A percentile compares a stretch with the other conserved stretches of the same genome.
These are phyloP conservation scores for Crambe crambe DNA, from an alignment of 37 sponge, comb jelly and placozoan species.

Conservation along the genomic window DNA sequence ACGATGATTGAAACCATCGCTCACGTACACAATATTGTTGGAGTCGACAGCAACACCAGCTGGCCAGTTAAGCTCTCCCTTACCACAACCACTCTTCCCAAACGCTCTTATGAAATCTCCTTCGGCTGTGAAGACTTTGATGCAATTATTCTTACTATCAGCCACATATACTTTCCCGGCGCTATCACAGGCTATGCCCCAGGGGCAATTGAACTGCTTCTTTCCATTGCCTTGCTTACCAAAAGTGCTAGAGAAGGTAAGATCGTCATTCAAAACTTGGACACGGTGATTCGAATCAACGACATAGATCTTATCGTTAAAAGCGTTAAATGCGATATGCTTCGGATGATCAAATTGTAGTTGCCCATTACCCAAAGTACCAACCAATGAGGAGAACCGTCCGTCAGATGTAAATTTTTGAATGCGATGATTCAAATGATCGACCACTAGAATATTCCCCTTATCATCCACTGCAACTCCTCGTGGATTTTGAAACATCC, in stretches of 20 bases:
- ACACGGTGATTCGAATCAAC: conserved; percentile 61
- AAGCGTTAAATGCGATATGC: conserved; percentile 40
- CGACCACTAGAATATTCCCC: conserved; percentile 29
- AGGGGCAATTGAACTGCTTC: conserved; percentile 57
- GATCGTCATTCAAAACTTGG: conserved; percentile 64
- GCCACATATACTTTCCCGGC: conserved; percentile 56
- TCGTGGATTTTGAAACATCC: not conserved
- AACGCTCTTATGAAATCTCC: conserved; percentile 23
- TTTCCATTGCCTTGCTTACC: conserved; percentile 51
- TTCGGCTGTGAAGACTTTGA: conserved; percentile 60
- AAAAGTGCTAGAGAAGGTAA: conserved; percentile 45
- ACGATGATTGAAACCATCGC: not conserved
- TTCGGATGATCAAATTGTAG: conserved; percentile 53
- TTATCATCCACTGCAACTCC: conserved; percentile 24
- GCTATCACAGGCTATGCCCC: conserved; percentile 33
- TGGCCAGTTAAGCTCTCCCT: not conserved
- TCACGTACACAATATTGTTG: conserved; percentile 30
- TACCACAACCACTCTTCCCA: not conserved
- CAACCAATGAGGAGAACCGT: conserved; percentile 30
- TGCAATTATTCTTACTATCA: conserved; percentile 55
- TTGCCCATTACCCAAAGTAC: conserved; percentile 31
- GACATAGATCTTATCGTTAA: conserved; percentile 42
- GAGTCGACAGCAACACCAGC: conserved; percentile 18
- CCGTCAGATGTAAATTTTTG: conserved; percentile 67
- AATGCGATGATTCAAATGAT: conserved; percentile 36